Evolutionary conservation across 2,888 invertebrate species (phyloP).

Genomic region (Andrena haemorrhoa): DNA sequence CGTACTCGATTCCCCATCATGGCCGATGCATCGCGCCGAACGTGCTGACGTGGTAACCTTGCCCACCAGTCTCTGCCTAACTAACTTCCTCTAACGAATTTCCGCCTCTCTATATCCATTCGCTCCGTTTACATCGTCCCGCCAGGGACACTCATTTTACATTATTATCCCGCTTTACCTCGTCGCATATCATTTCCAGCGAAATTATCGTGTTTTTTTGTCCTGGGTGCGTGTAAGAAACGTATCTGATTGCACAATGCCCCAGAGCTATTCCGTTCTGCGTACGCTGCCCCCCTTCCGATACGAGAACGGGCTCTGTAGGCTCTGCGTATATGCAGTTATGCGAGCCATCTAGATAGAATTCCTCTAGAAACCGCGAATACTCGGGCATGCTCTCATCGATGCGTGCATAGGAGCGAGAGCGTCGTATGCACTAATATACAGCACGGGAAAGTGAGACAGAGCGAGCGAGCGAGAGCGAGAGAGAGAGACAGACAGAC

Average conservation of each 20-base stretch:
- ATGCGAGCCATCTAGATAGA: slow-evolving; percentile 40
- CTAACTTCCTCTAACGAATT: background rate
- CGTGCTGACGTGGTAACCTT: slow-evolving; percentile 69
- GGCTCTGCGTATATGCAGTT: slow-evolving; percentile 22
- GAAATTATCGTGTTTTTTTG: slow-evolving; percentile 1
- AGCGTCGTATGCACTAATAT: slow-evolving; percentile 12
- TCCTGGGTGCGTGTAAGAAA: slow-evolving; percentile 25
- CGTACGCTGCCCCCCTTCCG: slow-evolving; percentile 60
- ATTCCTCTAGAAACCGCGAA: slow-evolving; percentile 51
- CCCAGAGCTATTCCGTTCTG: slow-evolving; percentile 58
- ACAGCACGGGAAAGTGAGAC: slow-evolving; percentile 17
- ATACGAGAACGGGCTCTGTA: slow-evolving; percentile 18
- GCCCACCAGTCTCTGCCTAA: background rate
- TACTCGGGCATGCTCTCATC: slow-evolving; percentile 49
- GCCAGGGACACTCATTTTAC: background rate
- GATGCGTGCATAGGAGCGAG: slow-evolving; percentile 47
- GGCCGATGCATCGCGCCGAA: slow-evolving; percentile 66
- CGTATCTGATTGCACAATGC: slow-evolving; percentile 54
- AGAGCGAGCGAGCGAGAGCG: too few species aligned
- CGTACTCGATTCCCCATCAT: slow-evolving; percentile 70
- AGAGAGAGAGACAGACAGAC: slow-evolving; percentile 26
- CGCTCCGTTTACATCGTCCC: background rate
- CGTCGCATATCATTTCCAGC: background rate
- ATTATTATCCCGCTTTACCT: background rate
- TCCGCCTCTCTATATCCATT: background rate